phyloP scores from a whole-genome alignment of 2,113 vertebrate species.

The Perca fluviatilis region DNA sequence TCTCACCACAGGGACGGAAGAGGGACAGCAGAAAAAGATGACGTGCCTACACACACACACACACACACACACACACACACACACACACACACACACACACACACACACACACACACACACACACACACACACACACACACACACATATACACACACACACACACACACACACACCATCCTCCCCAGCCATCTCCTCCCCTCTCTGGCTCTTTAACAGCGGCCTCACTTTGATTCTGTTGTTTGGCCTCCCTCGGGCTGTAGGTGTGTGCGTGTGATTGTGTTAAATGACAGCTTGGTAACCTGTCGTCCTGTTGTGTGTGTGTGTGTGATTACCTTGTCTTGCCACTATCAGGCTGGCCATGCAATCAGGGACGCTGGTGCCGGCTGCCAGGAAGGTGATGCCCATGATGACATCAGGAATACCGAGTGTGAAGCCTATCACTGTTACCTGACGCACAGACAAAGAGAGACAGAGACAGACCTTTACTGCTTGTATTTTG shows the following conservation, averaged over 20 bases:
- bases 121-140: no score
- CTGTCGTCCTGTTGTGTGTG: slow-evolving; percentile 19
- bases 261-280: slow-evolving; percentile 4
- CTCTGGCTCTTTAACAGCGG: slow-evolving; percentile 26
- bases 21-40: slow-evolving; percentile 27
- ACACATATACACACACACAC: neutral
- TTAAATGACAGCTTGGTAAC: slow-evolving; percentile 24
- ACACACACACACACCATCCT: neutral
- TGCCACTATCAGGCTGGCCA: slow-evolving; percentile 98
- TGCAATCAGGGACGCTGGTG: slow-evolving; percentile 97
- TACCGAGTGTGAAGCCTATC: slow-evolving; percentile 96
- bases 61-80: no score
- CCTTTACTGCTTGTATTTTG: neutral
- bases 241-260: neutral
- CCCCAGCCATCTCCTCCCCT: neutral
- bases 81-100: neutral
- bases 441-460: slow-evolving; percentile 90
- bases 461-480: neutral
- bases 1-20: slow-evolving; percentile 11
- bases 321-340: slow-evolving; percentile 89
- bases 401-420: slow-evolving; percentile 99
- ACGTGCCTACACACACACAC: neutral
- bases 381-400: slow-evolving; percentile 98
- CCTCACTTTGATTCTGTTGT: slow-evolving; percentile 42
- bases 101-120: no score